These are phyloP conservation scores for Ictidomys tridecemlineatus DNA, from an alignment of 2,113 vertebrate genomes.

Conservation along the genomic window DNA sequence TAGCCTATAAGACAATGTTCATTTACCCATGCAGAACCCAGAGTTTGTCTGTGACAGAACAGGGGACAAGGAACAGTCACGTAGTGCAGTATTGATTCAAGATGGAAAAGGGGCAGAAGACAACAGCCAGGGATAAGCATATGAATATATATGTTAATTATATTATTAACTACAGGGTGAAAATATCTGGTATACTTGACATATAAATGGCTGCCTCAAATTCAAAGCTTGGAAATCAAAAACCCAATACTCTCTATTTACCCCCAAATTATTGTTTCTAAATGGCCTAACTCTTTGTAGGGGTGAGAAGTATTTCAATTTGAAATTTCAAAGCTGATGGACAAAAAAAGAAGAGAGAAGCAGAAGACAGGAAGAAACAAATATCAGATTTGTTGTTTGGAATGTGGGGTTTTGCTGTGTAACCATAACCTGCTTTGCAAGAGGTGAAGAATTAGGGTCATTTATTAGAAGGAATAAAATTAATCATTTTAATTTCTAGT, in stretches of 20 bases:
- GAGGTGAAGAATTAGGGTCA: neutral
- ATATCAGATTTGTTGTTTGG: neutral
- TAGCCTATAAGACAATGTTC: no score
- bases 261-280: neutral
- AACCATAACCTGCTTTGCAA: neutral
- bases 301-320: neutral
- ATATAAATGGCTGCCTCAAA: neutral
- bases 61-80: neutral
- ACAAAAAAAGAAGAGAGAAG: neutral
- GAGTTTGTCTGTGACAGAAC: no score
- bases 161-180: no score
- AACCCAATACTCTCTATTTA: neutral
- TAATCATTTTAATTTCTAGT: neutral
- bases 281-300: neutral
- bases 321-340: neutral
- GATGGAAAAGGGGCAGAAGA: neutral
- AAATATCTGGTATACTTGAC: no score
- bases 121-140: neutral
- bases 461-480: neutral
- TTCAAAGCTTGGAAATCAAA: neutral
- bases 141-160: no score
- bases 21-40: accelerated
- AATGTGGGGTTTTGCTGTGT: neutral
- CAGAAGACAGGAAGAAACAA: neutral
- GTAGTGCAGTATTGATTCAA: neutral